Percentiles rank a stretch among this genome's conserved stretches.
phyloP scores from a whole-genome alignment of 2,888 invertebrate species.

The Ellobium chinense region DNA sequence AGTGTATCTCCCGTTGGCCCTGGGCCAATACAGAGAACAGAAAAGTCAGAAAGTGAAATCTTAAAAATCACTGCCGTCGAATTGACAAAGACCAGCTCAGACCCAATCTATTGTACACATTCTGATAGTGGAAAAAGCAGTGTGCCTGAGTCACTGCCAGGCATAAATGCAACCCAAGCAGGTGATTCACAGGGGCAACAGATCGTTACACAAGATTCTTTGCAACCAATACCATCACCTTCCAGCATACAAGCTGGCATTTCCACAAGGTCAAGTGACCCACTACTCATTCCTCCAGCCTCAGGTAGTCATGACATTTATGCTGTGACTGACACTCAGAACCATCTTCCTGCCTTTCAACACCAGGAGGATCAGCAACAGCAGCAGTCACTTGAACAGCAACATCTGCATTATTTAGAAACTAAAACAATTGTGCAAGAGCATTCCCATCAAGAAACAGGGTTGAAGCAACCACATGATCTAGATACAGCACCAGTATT shows the following conservation, averaged over 20 bases:
- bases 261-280: not conserved
- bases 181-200: no score
- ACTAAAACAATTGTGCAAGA: no score
- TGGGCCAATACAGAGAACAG: not conserved
- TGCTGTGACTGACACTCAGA: not conserved
- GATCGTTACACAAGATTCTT: no score
- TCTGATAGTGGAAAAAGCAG: not conserved
- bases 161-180: not conserved
- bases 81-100: not conserved
- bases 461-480: no score
- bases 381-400: no score
- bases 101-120: not conserved
- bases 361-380: not conserved
- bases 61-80: not conserved
- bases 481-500: no score
- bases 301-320: not conserved
- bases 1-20: constrained; percentile 13
- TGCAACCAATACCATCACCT: no score
- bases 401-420: no score
- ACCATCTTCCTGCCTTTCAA: not conserved
- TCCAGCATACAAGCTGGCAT: not conserved
- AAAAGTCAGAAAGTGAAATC: not conserved
- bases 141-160: not conserved
- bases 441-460: no score
- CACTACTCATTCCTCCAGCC: not conserved